Base-by-base conservation (phyloP, 2,797 vertebrate genomes). In the Chaetophractus vellerosus region DNA sequence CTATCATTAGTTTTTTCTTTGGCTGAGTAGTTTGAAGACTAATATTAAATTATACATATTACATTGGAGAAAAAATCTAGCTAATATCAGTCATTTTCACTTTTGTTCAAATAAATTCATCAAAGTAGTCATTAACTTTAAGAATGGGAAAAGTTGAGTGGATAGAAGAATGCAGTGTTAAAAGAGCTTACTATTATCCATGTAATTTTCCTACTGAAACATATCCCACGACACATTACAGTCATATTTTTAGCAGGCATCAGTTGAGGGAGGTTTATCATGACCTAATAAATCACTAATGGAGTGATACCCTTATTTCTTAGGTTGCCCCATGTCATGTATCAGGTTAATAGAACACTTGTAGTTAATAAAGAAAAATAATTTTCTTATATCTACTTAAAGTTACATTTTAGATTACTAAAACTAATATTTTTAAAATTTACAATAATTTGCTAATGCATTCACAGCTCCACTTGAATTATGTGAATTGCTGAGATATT, bases 301-400 rank as follows among this genome's bases (percentile, higher is more conserved):
- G 11, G 26, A 61, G 5, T 45, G 6, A 91, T 24, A 81, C 7
- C 28, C 9, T 80, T 82, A 92, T 86, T 52, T 85, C 61, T 36
- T 83, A 26, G 15, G 12, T 89, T 95, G 18, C 12, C 15, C 21
- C 52, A 31, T 75, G 88, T 50, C 50, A 6, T 64, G 4, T 68
- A 59, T 88, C 16, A 80, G 26, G 23, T 79, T 41, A 75, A 76
- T 8, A 81, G 28, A 76, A 93, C 2, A 59, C 3, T 7, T 55
- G 19, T 14, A 83, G n/a, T 69, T 83, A 93, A 71, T 61, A 31
- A 88, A 90, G 48, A 90, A 90, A 76, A 74, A 33, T 28, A 66
- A 50, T 26, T 84, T 84, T 68, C 57, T 63, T 63, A 68, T n/a
- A 92, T 33, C 28, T 90, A 50, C 33, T 78, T 84, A 66, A 48